Base-by-base conservation (phyloP, 2,888 invertebrate genomes). In the Corythucha ciliata region DNA sequence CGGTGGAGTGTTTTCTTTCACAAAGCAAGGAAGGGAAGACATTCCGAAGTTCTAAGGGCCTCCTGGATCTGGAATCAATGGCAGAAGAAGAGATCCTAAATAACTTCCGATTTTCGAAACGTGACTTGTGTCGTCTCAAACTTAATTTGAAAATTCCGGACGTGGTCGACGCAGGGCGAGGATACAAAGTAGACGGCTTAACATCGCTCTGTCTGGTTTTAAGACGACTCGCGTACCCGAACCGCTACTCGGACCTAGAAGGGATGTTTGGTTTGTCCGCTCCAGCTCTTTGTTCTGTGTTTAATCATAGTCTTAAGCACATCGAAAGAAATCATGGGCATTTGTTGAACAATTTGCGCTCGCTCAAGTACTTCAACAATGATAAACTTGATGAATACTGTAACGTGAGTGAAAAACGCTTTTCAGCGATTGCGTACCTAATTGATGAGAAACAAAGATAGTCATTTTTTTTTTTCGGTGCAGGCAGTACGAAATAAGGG, bases 171-270 rank as follows among this genome's bases (percentile, higher is more conserved):
- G n/a, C n/a, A n/a, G n/a, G n/a, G n/a, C n/a, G n/a, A 4, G 39
- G 48, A 7, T 47, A 47, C 36, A 14, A 22, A 36, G 47, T 47
- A 26, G 14, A 32, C 25, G 47, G 36, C 25, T 24, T 12, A 16
- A 10, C 22, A 12, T 21, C 36, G 12, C 36, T 39, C 14, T 46
- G 46, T 36, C 6, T 46, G 1, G 16, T 46, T 16, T 24, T 46
- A 21, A 24, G 45, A n/a, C 45, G 45, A 16, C n/a, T 45, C 29
- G 27, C 24, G 16, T 46, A 46, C 21, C 47, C 47, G 4, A 47
- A 47, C 25, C 34, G 47, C 8, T 20, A 36, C 4, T 12, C 18
- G n/a, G 47, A 47, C n/a, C 34, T 47, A 5, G 36, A 47, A 16
- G 24, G 25, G 14, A 14, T 47, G 20, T 47, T 47, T n/a, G 47